A percentile compares a stretch with the other conserved stretches of the same genome.
phyloP scores from a whole-genome alignment of 2,113 vertebrate species.

The Esox niger region DNA sequence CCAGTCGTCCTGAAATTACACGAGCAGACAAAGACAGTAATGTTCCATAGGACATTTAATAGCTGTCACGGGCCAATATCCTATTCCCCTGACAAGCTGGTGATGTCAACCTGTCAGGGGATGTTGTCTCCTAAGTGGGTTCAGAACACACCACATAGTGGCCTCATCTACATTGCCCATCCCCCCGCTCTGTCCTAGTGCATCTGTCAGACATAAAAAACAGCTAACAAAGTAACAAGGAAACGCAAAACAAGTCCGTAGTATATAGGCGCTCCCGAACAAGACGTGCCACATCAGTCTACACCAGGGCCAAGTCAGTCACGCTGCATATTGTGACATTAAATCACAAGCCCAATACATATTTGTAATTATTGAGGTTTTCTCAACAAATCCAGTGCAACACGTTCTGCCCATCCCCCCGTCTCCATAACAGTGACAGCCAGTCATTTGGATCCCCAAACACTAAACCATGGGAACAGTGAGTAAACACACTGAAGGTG shows the following conservation, averaged over 20 bases:
- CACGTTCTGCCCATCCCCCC: background rate
- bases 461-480: constrained; percentile 49
- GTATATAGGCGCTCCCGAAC: background rate
- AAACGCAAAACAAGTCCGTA: background rate
- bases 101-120: constrained; percentile 49
- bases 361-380: background rate
- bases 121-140: constrained; percentile 36
- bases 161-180: constrained; percentile 8
- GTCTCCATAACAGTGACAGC: constrained; percentile 15
- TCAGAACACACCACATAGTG: constrained; percentile 23
- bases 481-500: constrained; percentile 70
- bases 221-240: constrained; percentile 19
- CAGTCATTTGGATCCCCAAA: constrained; percentile 54
- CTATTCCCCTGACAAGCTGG: constrained; percentile 38
- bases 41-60: constrained; percentile 35
- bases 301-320: no score
- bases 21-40: constrained; percentile 39
- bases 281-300: background rate
- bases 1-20: background rate
- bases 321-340: no score
- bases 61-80: constrained; percentile 55
- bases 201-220: constrained; percentile 31
- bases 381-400: background rate
- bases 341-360: background rate
- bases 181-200: constrained; percentile 12